Base-by-base conservation (phyloP, 2,888 invertebrate genomes). In the Pollenia griseotomentosa region DNA sequence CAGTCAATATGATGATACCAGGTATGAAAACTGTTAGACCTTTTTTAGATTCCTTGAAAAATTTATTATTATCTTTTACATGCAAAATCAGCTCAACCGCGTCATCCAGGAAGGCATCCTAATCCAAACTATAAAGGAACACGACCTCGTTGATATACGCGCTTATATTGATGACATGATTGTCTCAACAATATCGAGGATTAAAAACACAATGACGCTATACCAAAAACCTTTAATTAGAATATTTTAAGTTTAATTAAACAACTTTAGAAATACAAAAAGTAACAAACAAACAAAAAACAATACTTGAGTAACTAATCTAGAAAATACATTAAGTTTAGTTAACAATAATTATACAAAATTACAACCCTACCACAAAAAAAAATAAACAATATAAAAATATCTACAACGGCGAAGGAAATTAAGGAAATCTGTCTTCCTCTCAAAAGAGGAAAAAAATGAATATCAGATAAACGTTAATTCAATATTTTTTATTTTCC, bases 1-100 rank as follows among this genome's bases (percentile, higher is more conserved):
- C 93, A 85, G 91, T 93, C 88, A 93, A 93, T 90, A 93, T 93
- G 91, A 91, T 92, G 93, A 92, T 94, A 92, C 92, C 92, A 92
- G 93, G 93, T 93, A 86, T 85, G 89, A 16, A 8, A 33, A 33
- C 5, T 33, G 6, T 33, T 33, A 33, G 3, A 2, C 33, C 2
- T 33, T 33, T 5, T 33, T 33, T 33, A 19, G 10, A 33, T 8
- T 51, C 4, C 12, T 10, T 4, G 7, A 6, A 14, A 44, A 14
- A 16, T 23, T 19, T 44, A 8, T 33, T 9, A 33, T 33, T 33
- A 33, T 33, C 33, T 33, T 33, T 61, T 23, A n/a, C 6, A 40
- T 44, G 33, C 63, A 16, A 51, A 77, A 86, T 48, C 81, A 93
- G 93, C 92, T 88, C 90, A 92, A 88, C 92, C 93, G 88, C 92